Evolutionary conservation across 2,113 vertebrate species (phyloP), one percentile per base, ranked within the genome.

Genomic region (Amphilophus citrinellus): DNA sequence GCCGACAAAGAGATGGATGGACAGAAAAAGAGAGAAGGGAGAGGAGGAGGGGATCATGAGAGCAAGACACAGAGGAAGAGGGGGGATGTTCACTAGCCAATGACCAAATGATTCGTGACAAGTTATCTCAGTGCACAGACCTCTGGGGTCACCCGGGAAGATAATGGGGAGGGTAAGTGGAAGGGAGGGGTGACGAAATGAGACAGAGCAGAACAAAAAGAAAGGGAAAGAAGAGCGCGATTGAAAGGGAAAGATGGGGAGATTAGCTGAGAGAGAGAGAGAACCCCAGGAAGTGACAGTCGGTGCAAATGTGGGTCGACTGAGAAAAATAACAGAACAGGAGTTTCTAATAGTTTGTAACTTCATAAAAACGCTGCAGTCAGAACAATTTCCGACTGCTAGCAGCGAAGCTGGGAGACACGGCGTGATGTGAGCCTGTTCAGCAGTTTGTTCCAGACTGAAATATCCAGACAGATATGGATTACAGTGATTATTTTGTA

Each of bases 101-200:
- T 68, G 86, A 85, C 81, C 90, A 91, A 92, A 93, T 93, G 93
- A 93, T 92, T 95, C 87, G 90, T 94, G 94, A 91, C 90, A 87
- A 84, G 90, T 93, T 90, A 89, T 89, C 90, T 91, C 92, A 87
- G 87, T 14, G 61, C 76, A 22, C 62, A 77, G 88, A 90, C 88
- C 91, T 87, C 73, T 63, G 83, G 83, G 86, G 87, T 84, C 84
- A 65, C 56, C 18, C 53, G 10, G 56, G 76, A 79, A 79, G 88
- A 91, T 89, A 91, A 92, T n/a, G 65, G 87, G 59, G 79, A 79
- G 62, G 61, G 30, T 76, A 37, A 76, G 30, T 57, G 50, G 50
- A 75, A 58, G 60, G 63, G 75, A 76, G 89, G 50, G n/a, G 32
- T 24, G 77, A 57, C 37, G 1, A 60, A 83, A 77, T 15, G 76